A percentile compares a stretch with the other conserved stretches of the same genome.
Evolutionary conservation across 2,113 vertebrate species (phyloP).

Genomic region (Gasterosteus nipponicus): DNA sequence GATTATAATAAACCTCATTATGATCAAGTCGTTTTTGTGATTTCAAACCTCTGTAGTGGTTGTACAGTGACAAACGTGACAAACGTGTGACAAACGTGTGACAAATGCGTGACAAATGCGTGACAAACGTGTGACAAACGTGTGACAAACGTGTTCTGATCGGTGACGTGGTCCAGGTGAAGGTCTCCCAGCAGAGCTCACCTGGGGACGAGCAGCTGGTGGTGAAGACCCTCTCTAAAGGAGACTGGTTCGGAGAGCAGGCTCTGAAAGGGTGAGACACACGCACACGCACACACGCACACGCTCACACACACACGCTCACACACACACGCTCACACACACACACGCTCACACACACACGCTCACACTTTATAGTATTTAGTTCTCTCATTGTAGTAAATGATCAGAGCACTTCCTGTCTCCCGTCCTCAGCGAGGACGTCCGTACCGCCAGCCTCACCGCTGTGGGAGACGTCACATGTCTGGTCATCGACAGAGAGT

Average conservation of each 20-base stretch:
- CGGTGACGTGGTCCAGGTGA: conserved; percentile 67
- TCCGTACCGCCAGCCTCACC: conserved; percentile 77
- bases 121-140: too few species aligned
- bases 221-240: conserved; percentile 69
- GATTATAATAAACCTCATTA: too few species aligned
- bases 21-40: too few species aligned
- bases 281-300: not conserved
- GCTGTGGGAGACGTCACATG: conserved; percentile 81
- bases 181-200: conserved; percentile 70
- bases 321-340: not conserved
- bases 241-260: conserved; percentile 83
- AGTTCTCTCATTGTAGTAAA: not conserved
- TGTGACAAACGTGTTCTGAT: not conserved
- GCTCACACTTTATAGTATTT: not conserved
- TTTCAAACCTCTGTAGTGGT: too few species aligned
- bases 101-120: too few species aligned
- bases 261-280: conserved; percentile 78
- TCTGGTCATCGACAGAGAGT: conserved; percentile 83
- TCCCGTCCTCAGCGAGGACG: conserved; percentile 68
- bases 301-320: conserved; percentile 1
- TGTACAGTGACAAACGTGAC: too few species aligned
- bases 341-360: not conserved
- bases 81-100: too few species aligned
- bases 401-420: not conserved
- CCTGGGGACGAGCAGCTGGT: conserved; percentile 58